Evolutionary conservation across 2,797 vertebrate species (phyloP).

Genomic region (Xenopus petersii): DNA sequence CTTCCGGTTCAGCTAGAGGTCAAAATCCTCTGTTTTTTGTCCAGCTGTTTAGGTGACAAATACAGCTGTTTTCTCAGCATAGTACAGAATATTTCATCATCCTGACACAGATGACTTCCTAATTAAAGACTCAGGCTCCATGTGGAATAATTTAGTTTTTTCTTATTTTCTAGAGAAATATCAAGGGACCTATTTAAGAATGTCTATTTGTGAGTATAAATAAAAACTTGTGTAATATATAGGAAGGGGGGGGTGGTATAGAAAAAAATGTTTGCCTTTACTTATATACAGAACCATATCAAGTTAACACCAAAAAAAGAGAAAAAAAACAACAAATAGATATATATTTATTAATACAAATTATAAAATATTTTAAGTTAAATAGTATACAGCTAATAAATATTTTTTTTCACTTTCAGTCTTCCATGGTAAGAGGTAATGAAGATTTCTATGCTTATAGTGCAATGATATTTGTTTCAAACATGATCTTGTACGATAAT

Average conservation of each 20-base stretch:
- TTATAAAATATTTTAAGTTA: neutral
- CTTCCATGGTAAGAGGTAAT: constrained; percentile 54
- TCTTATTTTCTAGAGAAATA: no score
- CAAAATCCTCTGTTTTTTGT: constrained; percentile 36
- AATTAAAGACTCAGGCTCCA: neutral
- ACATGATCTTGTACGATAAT: neutral
- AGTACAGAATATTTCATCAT: constrained; percentile 2
- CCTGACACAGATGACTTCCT: constrained; percentile 30
- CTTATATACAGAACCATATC: no score
- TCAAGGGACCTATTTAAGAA: no score
- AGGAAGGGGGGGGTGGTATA: no score
- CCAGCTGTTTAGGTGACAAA: constrained; percentile 22
- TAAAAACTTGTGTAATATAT: no score
- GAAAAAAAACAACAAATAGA: neutral
- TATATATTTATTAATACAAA: neutral
- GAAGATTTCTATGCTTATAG: neutral
- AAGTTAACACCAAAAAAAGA: neutral
- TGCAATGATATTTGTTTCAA: neutral
- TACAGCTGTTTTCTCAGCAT: constrained; percentile 11
- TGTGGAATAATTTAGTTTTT: neutral
- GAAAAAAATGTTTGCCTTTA: no score
- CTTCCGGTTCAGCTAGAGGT: constrained; percentile 34
- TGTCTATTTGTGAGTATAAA: no score
- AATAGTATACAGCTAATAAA: neutral
- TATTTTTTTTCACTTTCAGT: constrained; percentile 10